Evolutionary conservation across 2,888 invertebrate species (phyloP).

Genomic region (Morpho achilles): DNA sequence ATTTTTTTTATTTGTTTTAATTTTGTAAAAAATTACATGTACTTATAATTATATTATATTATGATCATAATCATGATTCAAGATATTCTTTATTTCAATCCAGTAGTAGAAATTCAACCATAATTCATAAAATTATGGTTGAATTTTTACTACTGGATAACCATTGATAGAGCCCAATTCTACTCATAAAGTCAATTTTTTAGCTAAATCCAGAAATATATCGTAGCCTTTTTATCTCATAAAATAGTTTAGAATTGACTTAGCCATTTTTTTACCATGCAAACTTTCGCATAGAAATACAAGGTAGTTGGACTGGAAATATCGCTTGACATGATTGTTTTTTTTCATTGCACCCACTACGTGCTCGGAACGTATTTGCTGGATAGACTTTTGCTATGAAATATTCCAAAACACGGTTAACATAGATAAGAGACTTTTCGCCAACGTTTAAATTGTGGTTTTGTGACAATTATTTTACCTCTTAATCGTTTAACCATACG

Average conservation of each 20-base stretch:
- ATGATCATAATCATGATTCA: no score
- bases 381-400: constrained; percentile 2
- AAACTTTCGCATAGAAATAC: background rate
- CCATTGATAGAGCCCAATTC: background rate
- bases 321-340: constrained; percentile 2
- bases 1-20: no score
- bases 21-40: no score
- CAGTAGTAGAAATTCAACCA: no score
- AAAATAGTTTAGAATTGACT: background rate
- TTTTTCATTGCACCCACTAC: background rate
- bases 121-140: no score
- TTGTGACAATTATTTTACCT: no score
- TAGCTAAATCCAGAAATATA: no score
- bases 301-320: constrained; percentile 4
- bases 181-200: background rate
- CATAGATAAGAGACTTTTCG: no score
- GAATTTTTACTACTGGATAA: no score
- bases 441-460: background rate
- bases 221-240: background rate
- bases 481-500: no score
- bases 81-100: no score
- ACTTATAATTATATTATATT: no score
- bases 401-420: background rate
- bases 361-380: background rate
- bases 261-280: background rate